Evolutionary conservation across 2,797 vertebrate genomes (phyloP).

Genomic region (Gadopsis marmoratus): DNA sequence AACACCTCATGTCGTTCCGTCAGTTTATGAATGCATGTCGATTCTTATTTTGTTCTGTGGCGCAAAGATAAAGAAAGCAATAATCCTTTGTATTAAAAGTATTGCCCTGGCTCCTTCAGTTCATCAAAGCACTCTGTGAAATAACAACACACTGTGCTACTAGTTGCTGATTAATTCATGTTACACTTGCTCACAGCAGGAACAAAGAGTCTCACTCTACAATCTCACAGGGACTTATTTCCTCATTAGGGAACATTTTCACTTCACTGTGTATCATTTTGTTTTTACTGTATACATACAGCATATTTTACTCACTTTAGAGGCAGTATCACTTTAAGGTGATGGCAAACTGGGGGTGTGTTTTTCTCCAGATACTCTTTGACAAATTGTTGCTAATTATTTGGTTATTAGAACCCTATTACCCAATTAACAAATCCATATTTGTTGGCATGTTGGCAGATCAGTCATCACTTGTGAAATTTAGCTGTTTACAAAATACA

Average conservation of each 20-base stretch:
- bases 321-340: neutral
- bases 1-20: slow-evolving; percentile 65
- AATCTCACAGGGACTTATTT: slow-evolving; percentile 39
- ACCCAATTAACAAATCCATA: neutral
- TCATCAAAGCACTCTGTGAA: slow-evolving; percentile 63
- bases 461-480: neutral
- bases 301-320: slow-evolving; percentile 9
- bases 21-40: slow-evolving; percentile 59
- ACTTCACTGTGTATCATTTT: slow-evolving; percentile 15
- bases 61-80: slow-evolving; percentile 77
- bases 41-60: slow-evolving; percentile 72
- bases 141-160: slow-evolving; percentile 54
- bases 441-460: neutral
- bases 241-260: slow-evolving; percentile 54
- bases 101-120: slow-evolving; percentile 57
- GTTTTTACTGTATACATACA: slow-evolving; percentile 2
- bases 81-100: slow-evolving; percentile 73
- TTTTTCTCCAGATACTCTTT: neutral
- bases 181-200: slow-evolving; percentile 56
- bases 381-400: neutral
- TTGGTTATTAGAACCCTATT: neutral
- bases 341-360: neutral
- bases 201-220: slow-evolving; percentile 54
- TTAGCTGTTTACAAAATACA: neutral
- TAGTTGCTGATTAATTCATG: slow-evolving; percentile 70